Evolutionary conservation across 1,140 invertebrate genomes (phyloP), one percentile per base, ranked within the genome.

Genomic region (Rhagoletis pomonella): DNA sequence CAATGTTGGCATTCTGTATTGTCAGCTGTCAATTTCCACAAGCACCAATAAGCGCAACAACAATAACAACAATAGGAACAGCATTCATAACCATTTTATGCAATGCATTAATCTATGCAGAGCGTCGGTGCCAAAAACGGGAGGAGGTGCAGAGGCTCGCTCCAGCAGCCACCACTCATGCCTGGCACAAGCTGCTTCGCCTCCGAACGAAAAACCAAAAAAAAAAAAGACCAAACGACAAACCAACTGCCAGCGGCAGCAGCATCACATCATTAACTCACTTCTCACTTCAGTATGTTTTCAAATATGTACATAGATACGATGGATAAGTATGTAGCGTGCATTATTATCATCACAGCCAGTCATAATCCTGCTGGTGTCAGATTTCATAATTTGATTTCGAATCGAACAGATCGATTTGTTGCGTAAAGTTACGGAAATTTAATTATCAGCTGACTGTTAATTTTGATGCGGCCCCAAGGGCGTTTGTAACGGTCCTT

Each of bases 321-420:
- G 0, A 29, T 29, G 29, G 29, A 29, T 29, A 29, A 29, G 29
- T 29, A 29, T 19, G 19, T 9, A 39, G 65, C 65, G 10, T 9
- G 12, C 42, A 47, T 39, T 65, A 47, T 19, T 62, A 62, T 81
- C 73, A 55, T 10, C 73, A 19, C 44, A 10, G 44, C 47, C 4
- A 29, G 19, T 55, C 42, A 81, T 81, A 55, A 81, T 50, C 73
- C 73, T 81, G 73, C 47, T 55, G 47, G 73, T 81, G 73, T 81
- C 73, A n/a, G 19, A 19, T 81, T 58, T 58, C 47, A 81, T 81
- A 81, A 81, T 81, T 81, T 47, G 73, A 58, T 81, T 81, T 81
- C 73, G 73, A 81, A 9, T 81, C n/a, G 19, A 19, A 81, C 73
- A 29, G 73, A 5, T 58, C 73, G 73, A 81, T 81, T 81, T 81